Conservation (phyloP, 2,113 vertebrate species). For the Prunella fulvescens region DNA sequence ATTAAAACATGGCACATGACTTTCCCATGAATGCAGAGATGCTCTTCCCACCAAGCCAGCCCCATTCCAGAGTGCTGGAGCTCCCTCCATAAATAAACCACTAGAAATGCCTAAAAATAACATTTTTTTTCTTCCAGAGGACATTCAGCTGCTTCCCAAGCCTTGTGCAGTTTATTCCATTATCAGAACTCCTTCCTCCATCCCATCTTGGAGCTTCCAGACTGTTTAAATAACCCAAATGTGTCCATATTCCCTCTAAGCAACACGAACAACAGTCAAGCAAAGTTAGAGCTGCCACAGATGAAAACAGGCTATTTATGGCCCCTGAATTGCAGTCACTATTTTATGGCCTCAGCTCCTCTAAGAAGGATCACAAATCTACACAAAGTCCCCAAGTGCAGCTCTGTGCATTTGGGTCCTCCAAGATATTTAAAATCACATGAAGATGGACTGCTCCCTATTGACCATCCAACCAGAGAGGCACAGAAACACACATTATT, state of each 20-base stretch:
- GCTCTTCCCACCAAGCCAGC: not conserved
- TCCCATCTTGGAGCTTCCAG: not conserved
- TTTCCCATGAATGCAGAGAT: not conserved
- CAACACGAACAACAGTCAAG: not conserved
- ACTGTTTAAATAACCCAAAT: not conserved
- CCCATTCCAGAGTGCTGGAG: not conserved
- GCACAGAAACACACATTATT: not conserved
- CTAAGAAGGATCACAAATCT: conserved; percentile 31
- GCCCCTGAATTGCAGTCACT: not conserved
- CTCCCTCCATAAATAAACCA: not conserved
- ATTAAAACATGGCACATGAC: accelerated
- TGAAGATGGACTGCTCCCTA: conserved; percentile 14
- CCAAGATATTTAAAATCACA: not conserved
- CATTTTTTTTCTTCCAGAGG: not conserved
- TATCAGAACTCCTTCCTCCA: not conserved
- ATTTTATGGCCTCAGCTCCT: not conserved
- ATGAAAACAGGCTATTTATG: conserved; percentile 26
- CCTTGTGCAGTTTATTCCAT: not conserved
- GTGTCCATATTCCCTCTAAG: not conserved
- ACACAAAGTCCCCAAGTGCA: not conserved
- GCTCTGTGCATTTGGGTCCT: not conserved
- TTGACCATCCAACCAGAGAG: not conserved
- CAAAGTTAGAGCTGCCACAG: conserved; percentile 12
- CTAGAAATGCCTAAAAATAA: not conserved
- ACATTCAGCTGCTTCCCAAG: not conserved